phyloP scores from a whole-genome alignment of 2,888 invertebrate species.

The Tetragnatha montana region DNA sequence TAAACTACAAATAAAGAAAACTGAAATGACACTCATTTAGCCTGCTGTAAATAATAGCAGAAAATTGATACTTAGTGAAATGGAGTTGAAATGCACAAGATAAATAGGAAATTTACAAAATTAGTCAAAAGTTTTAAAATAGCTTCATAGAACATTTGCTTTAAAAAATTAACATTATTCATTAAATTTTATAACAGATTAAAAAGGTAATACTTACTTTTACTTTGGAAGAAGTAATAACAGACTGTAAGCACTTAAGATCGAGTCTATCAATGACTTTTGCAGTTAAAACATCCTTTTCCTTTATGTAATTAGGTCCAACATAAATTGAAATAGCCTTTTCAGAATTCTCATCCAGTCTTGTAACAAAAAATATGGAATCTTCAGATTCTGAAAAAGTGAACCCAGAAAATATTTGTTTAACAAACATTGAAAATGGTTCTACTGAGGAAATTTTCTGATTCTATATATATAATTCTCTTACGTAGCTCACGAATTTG shows the following conservation, averaged over 20 bases:
- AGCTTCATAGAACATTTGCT: too few species aligned
- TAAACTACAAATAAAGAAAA: background rate
- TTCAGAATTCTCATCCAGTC: background rate
- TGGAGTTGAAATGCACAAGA: too few species aligned
- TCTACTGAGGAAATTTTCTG: too few species aligned
- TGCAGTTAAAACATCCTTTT: constrained; percentile 49
- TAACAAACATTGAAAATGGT: background rate
- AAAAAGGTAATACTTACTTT: background rate
- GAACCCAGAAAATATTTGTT: background rate
- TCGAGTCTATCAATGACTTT: constrained; percentile 54
- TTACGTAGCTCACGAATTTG: too few species aligned
- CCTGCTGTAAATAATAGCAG: too few species aligned
- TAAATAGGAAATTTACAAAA: too few species aligned
- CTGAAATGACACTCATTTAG: too few species aligned
- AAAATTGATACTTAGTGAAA: too few species aligned
- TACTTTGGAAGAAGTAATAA: constrained; percentile 3
- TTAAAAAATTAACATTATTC: too few species aligned
- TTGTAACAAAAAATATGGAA: constrained; percentile 64
- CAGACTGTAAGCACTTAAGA: constrained; percentile 43
- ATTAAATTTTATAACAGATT: too few species aligned
- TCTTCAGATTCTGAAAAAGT: constrained; percentile 55
- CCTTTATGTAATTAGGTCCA: constrained; percentile 48
- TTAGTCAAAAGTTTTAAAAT: too few species aligned
- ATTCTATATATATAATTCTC: too few species aligned
- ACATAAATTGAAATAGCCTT: constrained; percentile 18